Evolutionary conservation across 1,140 invertebrate genomes (phyloP), one percentile per base, ranked within the genome.

Genomic region (Belonocnema kinseyi): DNA sequence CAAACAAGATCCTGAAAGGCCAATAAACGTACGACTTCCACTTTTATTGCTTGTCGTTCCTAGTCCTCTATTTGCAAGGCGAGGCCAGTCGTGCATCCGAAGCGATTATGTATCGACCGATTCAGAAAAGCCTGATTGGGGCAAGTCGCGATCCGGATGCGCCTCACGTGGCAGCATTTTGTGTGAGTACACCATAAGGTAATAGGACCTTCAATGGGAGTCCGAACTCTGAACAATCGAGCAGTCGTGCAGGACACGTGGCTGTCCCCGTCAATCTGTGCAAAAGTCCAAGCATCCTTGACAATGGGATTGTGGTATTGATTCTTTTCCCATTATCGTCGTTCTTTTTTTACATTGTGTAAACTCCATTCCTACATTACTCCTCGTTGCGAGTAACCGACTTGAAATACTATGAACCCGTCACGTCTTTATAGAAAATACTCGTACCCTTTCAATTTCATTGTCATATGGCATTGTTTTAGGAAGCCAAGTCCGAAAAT

Each of bases 111-210:
- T 54, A 54, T 17, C 17, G 53, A 3, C n/a, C n/a, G 53, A 17
- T 54, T 54, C 53, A 54, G 53, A 10, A 54, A 16, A 54, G 8
- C 16, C n/a, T 54, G 53, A 54, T 54, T 19, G 53, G 53, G 2
- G n/a, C n/a, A 54, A 54, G 53, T 54, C 16, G 53, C 53, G 53
- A 54, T 54, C 53, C 53, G 53, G 53, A 54, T 54, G 53, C 16
- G n/a, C n/a, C 53, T 54, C 17, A 54, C 53, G 53, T 17, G 53
- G 52, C 52, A 53, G 12, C 16, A 13, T 53, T 54, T 54, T 54
- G 53, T 17, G 53, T 54, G 53, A 54, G 53, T 54, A 17, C n/a
- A 54, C n/a, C n/a, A 17, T 54, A 54, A 54, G 53, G 53, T 54
- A 54, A 54, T 54, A 54, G n/a, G 8, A 17, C 5, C 53, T 54